These are phyloP conservation scores for Drosophila pandora DNA, from an alignment of 1,140 invertebrate species.

Conservation along the genomic window DNA sequence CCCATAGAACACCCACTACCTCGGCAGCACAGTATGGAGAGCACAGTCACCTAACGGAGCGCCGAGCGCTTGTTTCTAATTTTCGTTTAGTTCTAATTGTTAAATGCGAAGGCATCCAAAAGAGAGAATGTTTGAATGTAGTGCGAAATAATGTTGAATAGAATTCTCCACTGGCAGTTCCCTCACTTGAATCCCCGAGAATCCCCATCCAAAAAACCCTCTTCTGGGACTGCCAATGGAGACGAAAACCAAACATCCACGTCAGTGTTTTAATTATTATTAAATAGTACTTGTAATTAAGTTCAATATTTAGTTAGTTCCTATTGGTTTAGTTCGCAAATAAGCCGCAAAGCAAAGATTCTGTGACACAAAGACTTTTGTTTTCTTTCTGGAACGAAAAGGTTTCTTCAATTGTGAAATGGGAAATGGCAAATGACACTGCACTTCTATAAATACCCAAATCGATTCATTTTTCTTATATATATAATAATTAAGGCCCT, in stretches of 20 bases:
- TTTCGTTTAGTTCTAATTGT: slow-evolving; percentile 69
- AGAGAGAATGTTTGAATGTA: slow-evolving; percentile 64
- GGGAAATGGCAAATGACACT: slow-evolving; percentile 13
- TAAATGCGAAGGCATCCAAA: slow-evolving; percentile 37
- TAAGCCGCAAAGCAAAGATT: not conserved
- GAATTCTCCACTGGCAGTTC: slow-evolving; percentile 33
- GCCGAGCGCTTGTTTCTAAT: slow-evolving; percentile 2
- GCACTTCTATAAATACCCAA: slow-evolving; percentile 37
- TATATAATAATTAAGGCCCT: not conserved
- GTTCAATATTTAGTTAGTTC: too few relatives aligned
- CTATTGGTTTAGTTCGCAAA: too few relatives aligned
- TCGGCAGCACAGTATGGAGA: not conserved
- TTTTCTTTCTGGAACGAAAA: slow-evolving; percentile 12
- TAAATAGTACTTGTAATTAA: too few relatives aligned
- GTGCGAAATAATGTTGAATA: slow-evolving; percentile 67
- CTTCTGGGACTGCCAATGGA: slow-evolving; percentile 17
- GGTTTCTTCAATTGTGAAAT: slow-evolving; percentile 59
- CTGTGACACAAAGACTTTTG: not conserved
- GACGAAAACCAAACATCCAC: slow-evolving; percentile 24
- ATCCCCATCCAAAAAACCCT: not conserved
- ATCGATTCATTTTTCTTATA: slow-evolving; percentile 46
- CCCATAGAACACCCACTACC: slow-evolving; percentile 1
- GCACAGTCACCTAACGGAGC: slow-evolving; percentile 1
- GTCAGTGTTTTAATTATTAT: slow-evolving; percentile 4
- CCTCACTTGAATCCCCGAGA: not conserved